Conservation (phyloP, 2,113 vertebrate species). For the Siniperca chuatsi region DNA sequence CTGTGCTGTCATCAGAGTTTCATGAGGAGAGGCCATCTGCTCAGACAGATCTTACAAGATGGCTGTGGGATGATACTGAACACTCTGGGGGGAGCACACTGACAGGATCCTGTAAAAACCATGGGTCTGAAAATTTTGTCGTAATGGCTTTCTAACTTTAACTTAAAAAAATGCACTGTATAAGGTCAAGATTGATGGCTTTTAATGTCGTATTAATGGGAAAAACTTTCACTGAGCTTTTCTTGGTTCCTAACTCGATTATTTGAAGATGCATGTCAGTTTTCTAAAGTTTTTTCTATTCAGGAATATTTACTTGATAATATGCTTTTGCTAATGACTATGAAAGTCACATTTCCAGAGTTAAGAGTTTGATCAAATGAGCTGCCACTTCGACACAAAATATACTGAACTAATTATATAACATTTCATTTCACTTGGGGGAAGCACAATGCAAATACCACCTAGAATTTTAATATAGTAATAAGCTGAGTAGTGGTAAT, state of each 20-base stretch:
- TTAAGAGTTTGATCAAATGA: too few species aligned
- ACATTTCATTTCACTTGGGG: too few species aligned
- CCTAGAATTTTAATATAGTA: too few species aligned
- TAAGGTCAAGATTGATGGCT: neutral
- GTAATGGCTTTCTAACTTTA: constrained; percentile 14
- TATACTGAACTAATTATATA: too few species aligned
- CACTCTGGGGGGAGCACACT: constrained; percentile 11
- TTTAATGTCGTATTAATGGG: neutral
- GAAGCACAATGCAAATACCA: too few species aligned
- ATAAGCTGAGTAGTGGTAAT: too few species aligned
- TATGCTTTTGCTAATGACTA: too few species aligned
- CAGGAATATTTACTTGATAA: neutral
- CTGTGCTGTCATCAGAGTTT: constrained; percentile 65
- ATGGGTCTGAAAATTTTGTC: neutral
- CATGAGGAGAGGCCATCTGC: constrained; percentile 78
- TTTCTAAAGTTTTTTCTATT: neutral
- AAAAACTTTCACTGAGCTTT: neutral
- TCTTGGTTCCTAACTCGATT: neutral
- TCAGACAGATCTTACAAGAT: constrained; percentile 68
- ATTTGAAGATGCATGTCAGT: neutral
- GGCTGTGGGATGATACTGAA: constrained; percentile 49
- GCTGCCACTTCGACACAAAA: too few species aligned
- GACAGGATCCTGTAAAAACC: constrained; percentile 35
- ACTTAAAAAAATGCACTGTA: neutral
- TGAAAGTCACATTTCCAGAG: too few species aligned